Conservation (phyloP, 2,113 vertebrate genomes). For the Canis aureus region DNA sequence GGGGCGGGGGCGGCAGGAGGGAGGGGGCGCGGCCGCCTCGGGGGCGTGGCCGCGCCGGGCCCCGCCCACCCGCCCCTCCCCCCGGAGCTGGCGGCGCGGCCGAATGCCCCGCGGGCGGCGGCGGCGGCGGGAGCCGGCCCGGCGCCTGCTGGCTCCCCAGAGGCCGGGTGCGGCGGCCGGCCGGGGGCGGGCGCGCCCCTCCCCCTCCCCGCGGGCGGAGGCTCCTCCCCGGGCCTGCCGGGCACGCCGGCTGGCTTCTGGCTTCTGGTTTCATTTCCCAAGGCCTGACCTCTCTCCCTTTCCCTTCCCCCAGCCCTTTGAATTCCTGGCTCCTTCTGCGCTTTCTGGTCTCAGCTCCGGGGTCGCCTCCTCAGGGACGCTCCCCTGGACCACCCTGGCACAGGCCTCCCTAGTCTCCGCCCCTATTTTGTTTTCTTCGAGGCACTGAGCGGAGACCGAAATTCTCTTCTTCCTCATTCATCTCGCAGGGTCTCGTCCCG, state of each 20-base stretch:
- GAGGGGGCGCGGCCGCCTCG: neutral
- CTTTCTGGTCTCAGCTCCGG: neutral
- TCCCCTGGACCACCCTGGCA: neutral
- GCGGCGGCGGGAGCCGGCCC: conserved; percentile 46
- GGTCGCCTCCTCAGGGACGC: neutral
- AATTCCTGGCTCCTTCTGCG: conserved; percentile 15
- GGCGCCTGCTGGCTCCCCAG: conserved; percentile 71
- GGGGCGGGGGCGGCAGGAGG: neutral
- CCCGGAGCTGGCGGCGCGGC: neutral
- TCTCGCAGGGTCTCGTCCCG: neutral
- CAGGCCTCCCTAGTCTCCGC: conserved; percentile 83
- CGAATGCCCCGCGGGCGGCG: neutral
- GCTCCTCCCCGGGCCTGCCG: conserved; percentile 11
- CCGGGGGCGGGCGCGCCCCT: conserved; percentile 84
- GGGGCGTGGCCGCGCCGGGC: accelerated
- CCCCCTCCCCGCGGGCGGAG: conserved; percentile 76
- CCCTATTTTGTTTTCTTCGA: conserved; percentile 86
- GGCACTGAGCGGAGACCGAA: conserved; percentile 79
- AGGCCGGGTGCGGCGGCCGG: conserved; percentile 85
- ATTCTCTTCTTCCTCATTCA: neutral
- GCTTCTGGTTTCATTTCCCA: conserved; percentile 59
- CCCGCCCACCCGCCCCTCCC: neutral
- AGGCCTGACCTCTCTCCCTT: neutral
- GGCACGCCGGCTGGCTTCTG: neutral
- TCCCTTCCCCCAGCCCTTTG: conserved; percentile 25